Base-by-base conservation (phyloP, 1,140 invertebrate species). In the Ptiloglossa arizonensis region DNA sequence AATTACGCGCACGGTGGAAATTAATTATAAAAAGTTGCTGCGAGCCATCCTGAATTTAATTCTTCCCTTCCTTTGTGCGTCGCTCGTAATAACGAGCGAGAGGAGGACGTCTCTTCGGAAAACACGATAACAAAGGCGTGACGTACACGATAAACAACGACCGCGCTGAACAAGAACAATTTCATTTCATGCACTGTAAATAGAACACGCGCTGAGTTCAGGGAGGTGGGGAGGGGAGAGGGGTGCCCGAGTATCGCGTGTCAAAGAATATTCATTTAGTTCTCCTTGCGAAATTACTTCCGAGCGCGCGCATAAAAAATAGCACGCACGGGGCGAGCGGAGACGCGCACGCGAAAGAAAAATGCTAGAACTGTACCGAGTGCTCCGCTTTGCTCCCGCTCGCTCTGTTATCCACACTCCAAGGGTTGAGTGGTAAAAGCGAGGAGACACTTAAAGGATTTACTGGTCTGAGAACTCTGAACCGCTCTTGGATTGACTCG, bases 371-470 rank as follows among this genome's bases (percentile, higher is more conserved):
- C 80, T 67, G 83, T 54, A 72, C 83, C 38, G 79, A 82, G 80
- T 81, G 60, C 67, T 59, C 54, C 77, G 59, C 73, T 69, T 84
- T 72, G 64, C 82, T 80, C 72, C 64, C 71, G 68, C 73, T 76
- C 64, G 48, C 67, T 81, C 72, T 64, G 78, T 79, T 85, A 84
- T 85, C 82, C 81, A 77, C 52, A 78, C 72, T 81, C 79, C 82
- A 69, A 78, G 66, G 83, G 79, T 56, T 85, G 71, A 59, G 63
- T 79, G 75, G 81, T 85, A 80, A 84, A 82, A 82, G 80, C 85
- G 86, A 80, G 69, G 85, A 87, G 88, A 89, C 88, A 90, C 88
- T 89, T 90, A 89, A 90, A 90, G 88, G 89, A 90, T 90, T 90
- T 89, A 90, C 89, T 87, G 88, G 81, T 83, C 81, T 87, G 87